These are phyloP conservation scores for Scaptodrosophila lebanonensis DNA, from an alignment of 1,140 invertebrate genomes.

Conservation along the genomic window DNA sequence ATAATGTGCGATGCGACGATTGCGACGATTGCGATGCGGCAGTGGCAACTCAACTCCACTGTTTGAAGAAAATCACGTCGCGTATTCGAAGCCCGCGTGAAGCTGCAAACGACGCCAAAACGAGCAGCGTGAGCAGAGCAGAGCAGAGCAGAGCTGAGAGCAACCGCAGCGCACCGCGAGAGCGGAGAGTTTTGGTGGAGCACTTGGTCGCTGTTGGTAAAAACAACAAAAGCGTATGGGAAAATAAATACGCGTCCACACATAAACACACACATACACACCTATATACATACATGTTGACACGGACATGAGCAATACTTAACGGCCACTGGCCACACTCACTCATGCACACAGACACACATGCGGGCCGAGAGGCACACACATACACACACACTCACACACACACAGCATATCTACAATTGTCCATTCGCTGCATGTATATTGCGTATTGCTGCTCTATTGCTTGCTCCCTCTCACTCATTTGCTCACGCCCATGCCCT, in stretches of 20 bases:
- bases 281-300: constrained; percentile 24
- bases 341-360: constrained; percentile 12
- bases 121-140: not conserved
- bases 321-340: too few relatives aligned
- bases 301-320: too few relatives aligned
- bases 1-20: constrained; percentile 60
- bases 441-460: too few relatives aligned
- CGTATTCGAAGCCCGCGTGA: constrained; percentile 34
- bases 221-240: constrained; percentile 26
- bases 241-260: constrained; percentile 36
- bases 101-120: too few relatives aligned
- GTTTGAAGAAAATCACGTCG: constrained; percentile 66
- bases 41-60: constrained; percentile 61
- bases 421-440: constrained; percentile 59
- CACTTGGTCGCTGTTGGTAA: constrained; percentile 14
- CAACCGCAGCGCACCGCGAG: constrained; percentile 1
- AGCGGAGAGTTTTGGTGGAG: constrained; percentile 29
- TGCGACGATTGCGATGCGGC: constrained; percentile 16
- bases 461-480: constrained; percentile 51
- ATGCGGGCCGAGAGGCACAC: not conserved
- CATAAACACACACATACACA: constrained; percentile 5
- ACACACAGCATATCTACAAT: constrained; percentile 29
- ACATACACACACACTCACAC: not conserved
- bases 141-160: not conserved
- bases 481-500: constrained; percentile 38